Base-by-base conservation (phyloP, 1,140 invertebrate genomes). In the Drosophila leontia region DNA sequence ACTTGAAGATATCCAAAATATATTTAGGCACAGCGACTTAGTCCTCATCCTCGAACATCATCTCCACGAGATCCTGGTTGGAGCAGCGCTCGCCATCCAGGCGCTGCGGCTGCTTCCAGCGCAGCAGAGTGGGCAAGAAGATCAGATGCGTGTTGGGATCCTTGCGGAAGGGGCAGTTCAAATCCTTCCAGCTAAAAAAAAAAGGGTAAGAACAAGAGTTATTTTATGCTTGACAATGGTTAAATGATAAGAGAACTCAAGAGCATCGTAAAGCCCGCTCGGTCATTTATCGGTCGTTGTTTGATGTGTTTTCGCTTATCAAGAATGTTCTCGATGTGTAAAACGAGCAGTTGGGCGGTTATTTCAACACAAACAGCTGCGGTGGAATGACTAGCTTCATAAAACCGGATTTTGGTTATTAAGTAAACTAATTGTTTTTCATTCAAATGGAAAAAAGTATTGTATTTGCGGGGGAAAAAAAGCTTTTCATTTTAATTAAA, bases 71-170 rank as follows among this genome's bases (percentile, higher is more conserved):
- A 29, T 96, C 95, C 57, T 93, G 74, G 63, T 96, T 95, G 47
- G 94, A 94, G 80, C 95, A 96, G 68, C 96, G 94, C 60, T 95
- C 94, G 32, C 96, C 96, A 91, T 96, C 95, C 11, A 97, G 87
- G 61, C 95, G 94, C 87, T 96, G 95, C 2, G 96, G 95, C 3
- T 94, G 94, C 75, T 95, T 95, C 96, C 96, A 97, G 86, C 93
- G 94, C 34, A 95, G 92, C 13, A 97, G 87, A 1, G 96, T 97
- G 1, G 96, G 96, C 47, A 97, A 93, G 19, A 96, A 95, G 75
- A 95, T 94, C 45, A 97, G 91, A 78, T 94, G 94, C 1, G 95
- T 95, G 45, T 94, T 94, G 48, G 93, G 81, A 91, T 97, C 95
- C 51, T 95, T 96, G 56, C 96, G 94, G 86, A 97, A 97, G 34